phyloP scores from a whole-genome alignment of 1,140 invertebrate genomes.

The Globodera ellingtonae region DNA sequence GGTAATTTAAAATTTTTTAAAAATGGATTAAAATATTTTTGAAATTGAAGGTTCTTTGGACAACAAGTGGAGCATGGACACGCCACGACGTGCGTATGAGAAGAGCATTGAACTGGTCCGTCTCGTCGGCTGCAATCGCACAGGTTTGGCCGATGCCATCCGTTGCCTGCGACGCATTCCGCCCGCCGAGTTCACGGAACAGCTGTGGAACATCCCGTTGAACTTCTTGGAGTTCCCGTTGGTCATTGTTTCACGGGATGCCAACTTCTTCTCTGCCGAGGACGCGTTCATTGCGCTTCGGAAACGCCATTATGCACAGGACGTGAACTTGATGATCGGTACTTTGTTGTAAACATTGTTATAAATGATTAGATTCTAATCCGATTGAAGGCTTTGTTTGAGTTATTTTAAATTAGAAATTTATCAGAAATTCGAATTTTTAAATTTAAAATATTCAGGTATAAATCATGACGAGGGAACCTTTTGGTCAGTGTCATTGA shows the following conservation, averaged over 20 bases:
- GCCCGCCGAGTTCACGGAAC: slow-evolving; percentile 48
- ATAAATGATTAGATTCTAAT: not conserved
- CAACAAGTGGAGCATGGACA: slow-evolving; percentile 62
- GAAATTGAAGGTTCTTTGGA: slow-evolving; percentile 38
- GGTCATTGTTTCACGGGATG: slow-evolving; percentile 62
- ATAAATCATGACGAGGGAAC: slow-evolving; percentile 63
- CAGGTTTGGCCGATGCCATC: slow-evolving; percentile 25
- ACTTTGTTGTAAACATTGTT: no score
- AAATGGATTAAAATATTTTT: no score
- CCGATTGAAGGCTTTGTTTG: not conserved
- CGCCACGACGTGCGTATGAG: slow-evolving; percentile 56
- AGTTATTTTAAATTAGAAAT: not conserved
- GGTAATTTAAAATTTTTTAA: slow-evolving; percentile 58
- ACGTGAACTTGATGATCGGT: slow-evolving; percentile 65
- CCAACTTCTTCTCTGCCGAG: slow-evolving; percentile 60
- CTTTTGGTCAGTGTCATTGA: slow-evolving; percentile 14
- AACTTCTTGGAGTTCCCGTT: slow-evolving; percentile 63
- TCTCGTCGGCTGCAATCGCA: slow-evolving; percentile 58
- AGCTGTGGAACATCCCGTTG: slow-evolving; percentile 57
- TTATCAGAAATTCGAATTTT: no score
- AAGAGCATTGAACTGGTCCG: slow-evolving; percentile 55
- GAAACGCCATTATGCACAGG: slow-evolving; percentile 49
- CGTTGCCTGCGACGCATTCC: slow-evolving; percentile 45
- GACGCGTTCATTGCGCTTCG: slow-evolving; percentile 60
- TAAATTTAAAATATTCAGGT: not conserved